A percentile compares a stretch with the other conserved stretches of the same genome.
phyloP scores from a whole-genome alignment of 2,113 vertebrate species.

The Meles meles region DNA sequence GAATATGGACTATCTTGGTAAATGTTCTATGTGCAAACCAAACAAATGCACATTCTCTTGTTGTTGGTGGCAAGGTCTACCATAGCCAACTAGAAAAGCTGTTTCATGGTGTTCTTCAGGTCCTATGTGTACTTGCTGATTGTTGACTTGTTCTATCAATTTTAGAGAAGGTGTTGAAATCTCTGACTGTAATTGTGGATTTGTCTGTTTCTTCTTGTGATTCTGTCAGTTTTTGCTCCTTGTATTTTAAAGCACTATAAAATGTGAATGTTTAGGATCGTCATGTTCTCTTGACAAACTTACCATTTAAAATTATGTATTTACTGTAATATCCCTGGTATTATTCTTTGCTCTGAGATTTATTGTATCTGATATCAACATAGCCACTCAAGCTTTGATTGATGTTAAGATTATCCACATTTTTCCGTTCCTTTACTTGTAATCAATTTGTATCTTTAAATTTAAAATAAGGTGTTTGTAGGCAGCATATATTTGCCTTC shows the following conservation, averaged over 20 bases:
- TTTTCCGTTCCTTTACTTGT: constrained; percentile 1
- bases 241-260: not conserved
- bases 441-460: not conserved
- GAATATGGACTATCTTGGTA: not conserved
- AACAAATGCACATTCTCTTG: not conserved
- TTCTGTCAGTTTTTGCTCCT: constrained; percentile 1
- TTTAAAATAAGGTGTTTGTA: not conserved
- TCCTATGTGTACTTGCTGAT: not conserved
- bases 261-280: not conserved
- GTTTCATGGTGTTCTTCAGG: not conserved
- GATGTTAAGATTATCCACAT: constrained; percentile 4
- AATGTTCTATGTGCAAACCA: not conserved
- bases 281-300: constrained; percentile 28
- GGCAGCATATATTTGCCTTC: not conserved
- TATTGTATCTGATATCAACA: not conserved
- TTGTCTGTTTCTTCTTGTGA: not conserved
- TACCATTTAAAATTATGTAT: constrained; percentile 12
- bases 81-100: not conserved
- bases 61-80: not conserved
- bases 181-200: not conserved
- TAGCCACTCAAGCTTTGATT: not conserved
- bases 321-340: not conserved
- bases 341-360: constrained; percentile 10
- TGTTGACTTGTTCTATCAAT: not conserved
- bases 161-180: constrained; percentile 26